A percentile compares a stretch with the other conserved stretches of the same genome.
phyloP scores from a whole-genome alignment of 2,888 invertebrate species.

The Oligia strigilis region DNA sequence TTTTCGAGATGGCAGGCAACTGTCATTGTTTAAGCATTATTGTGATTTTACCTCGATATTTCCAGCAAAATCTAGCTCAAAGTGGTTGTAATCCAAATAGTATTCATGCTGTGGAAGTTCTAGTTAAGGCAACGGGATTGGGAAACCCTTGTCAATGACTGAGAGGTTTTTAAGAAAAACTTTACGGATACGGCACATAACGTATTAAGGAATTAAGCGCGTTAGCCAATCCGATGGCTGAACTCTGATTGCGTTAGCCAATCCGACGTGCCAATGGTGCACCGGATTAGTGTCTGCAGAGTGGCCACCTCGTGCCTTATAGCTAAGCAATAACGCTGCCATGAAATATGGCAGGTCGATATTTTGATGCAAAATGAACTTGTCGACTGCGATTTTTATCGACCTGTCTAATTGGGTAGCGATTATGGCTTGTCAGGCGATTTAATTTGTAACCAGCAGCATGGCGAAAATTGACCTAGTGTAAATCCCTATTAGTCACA shows the following conservation, averaged over 20 bases:
- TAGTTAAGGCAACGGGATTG: neutral
- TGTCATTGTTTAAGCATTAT: constrained; percentile 43
- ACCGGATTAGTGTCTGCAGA: constrained; percentile 47
- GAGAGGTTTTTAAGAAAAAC: constrained; percentile 21
- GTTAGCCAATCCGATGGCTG: constrained; percentile 48
- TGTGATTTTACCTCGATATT: constrained; percentile 49
- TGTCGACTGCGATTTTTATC: neutral
- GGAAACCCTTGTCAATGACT: constrained; percentile 14
- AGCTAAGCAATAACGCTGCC: neutral
- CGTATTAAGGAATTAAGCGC: constrained; percentile 40
- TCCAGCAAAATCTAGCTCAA: constrained; percentile 27
- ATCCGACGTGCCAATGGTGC: constrained; percentile 44
- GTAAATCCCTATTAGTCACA: neutral
- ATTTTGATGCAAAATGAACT: neutral
- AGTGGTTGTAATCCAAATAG: constrained; percentile 4
- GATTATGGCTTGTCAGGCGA: neutral
- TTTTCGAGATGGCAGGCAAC: constrained; percentile 31
- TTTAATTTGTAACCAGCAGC: neutral
- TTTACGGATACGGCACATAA: constrained; percentile 26
- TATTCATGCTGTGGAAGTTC: constrained; percentile 1
- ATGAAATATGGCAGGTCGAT: neutral
- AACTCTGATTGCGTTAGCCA: constrained; percentile 51
- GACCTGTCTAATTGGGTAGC: neutral
- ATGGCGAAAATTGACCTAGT: neutral
- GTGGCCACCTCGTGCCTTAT: neutral